These are phyloP conservation scores for Huso huso DNA, from an alignment of 2,797 vertebrate genomes.

Conservation along the genomic window DNA sequence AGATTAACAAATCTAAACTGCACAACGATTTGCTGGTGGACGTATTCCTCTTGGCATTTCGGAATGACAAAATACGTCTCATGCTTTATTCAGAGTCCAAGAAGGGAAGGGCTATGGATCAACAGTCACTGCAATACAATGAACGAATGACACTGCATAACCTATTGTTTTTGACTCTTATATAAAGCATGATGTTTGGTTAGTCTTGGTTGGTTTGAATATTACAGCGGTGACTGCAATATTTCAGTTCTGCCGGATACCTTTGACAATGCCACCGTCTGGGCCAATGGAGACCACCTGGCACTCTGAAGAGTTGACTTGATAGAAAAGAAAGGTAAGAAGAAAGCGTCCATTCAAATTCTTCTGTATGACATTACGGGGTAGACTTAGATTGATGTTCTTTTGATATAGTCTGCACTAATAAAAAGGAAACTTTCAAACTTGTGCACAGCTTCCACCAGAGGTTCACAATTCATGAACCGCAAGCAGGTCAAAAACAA, in stretches of 20 bases:
- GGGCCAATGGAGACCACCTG: slow-evolving; percentile 5
- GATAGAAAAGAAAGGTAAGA: neutral
- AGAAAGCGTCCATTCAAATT: neutral
- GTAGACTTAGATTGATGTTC: no score
- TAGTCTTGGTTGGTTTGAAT: slow-evolving; percentile 9
- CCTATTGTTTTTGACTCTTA: no score
- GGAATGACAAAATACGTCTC: slow-evolving; percentile 2
- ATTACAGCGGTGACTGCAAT: slow-evolving; percentile 11
- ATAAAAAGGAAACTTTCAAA: slow-evolving; percentile 43
- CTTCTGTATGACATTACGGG: no score
- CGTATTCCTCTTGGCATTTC: neutral
- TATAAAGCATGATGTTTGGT: neutral
- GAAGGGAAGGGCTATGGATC: neutral
- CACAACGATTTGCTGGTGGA: neutral
- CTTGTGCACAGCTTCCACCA: slow-evolving; percentile 3
- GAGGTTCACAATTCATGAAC: no score
- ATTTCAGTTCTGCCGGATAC: slow-evolving; percentile 7
- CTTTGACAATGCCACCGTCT: slow-evolving; percentile 8
- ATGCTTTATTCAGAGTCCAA: neutral
- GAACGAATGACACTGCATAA: no score
- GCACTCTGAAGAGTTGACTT: slow-evolving; percentile 8
- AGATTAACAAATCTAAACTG: no score
- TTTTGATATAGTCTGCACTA: no score
- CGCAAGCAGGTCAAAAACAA: no score
- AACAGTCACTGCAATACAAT: neutral